phyloP scores from a whole-genome alignment of 1,140 invertebrate genomes.

The Harlomillsia oculata region DNA sequence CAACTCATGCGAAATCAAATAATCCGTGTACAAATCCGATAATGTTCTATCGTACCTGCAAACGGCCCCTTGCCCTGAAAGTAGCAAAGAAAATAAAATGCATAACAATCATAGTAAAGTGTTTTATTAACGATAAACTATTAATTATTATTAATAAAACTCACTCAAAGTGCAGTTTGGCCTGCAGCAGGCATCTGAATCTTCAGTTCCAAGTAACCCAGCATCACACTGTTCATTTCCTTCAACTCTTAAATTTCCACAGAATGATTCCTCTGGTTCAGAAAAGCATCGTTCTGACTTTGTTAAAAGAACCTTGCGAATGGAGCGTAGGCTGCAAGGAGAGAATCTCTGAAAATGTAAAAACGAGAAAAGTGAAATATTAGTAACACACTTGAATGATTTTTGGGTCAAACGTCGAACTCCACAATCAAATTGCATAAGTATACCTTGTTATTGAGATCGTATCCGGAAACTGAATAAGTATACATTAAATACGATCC shows the following conservation, averaged over 20 bases:
- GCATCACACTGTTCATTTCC: slow-evolving; percentile 91
- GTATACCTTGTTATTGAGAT: slow-evolving; percentile 86
- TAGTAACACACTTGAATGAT: not conserved
- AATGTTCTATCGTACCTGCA: slow-evolving; percentile 53
- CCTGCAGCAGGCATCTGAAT: slow-evolving; percentile 83
- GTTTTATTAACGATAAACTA: too few species aligned
- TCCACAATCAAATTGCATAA: not conserved
- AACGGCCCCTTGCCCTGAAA: slow-evolving; percentile 66
- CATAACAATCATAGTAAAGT: too few species aligned
- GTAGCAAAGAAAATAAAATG: too few species aligned
- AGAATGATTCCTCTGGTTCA: slow-evolving; percentile 87
- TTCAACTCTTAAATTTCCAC: slow-evolving; percentile 84
- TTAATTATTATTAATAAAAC: too few species aligned
- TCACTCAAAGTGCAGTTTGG: slow-evolving; percentile 83
- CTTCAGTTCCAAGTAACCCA: slow-evolving; percentile 79
- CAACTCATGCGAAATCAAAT: slow-evolving; percentile 3
- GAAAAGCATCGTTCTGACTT: slow-evolving; percentile 87
- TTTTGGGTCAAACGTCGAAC: not conserved
- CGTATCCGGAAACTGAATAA: slow-evolving; percentile 92
- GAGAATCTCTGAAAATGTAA: slow-evolving; percentile 69
- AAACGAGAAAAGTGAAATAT: slow-evolving; percentile 15
- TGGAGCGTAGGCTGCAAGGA: slow-evolving; percentile 82
- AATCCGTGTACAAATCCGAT: slow-evolving; percentile 11
- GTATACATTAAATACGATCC: slow-evolving; percentile 97
- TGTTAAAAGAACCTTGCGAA: slow-evolving; percentile 80